These are phyloP conservation scores for Meloidogyne floridensis DNA, from an alignment of 1,140 invertebrate species.

Conservation along the genomic window DNA sequence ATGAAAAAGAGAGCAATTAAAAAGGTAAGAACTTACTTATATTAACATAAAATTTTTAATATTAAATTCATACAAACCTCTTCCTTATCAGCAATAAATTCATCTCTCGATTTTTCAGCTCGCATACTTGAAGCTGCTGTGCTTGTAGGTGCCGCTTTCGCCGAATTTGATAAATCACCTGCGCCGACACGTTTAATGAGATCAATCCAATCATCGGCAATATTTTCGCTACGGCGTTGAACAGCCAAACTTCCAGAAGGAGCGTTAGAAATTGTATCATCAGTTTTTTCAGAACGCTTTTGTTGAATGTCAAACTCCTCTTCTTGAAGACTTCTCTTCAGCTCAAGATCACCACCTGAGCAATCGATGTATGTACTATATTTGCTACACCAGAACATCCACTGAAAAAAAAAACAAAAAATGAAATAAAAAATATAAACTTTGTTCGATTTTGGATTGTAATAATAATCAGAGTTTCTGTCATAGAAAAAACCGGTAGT, in stretches of 20 bases:
- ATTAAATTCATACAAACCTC: background rate
- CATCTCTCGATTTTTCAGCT: background rate
- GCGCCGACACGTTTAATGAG: background rate
- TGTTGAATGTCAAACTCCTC: slow-evolving; percentile 18
- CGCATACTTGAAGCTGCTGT: background rate
- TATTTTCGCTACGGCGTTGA: background rate
- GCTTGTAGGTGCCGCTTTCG: background rate
- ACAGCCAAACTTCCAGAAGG: slow-evolving; percentile 5
- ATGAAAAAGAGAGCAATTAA: too few relatives aligned
- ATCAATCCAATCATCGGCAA: background rate
- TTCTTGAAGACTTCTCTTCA: slow-evolving; percentile 56
- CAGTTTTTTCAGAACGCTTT: background rate
- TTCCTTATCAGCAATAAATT: background rate
- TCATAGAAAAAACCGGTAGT: slow-evolving; percentile 85
- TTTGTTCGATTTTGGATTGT: slow-evolving; percentile 17
- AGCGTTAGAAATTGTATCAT: background rate
- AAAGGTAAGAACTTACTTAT: too few relatives aligned
- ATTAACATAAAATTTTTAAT: background rate
- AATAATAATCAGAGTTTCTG: slow-evolving; percentile 52
- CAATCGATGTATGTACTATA: slow-evolving; percentile 75
- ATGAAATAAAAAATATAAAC: background rate
- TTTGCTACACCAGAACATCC: slow-evolving; percentile 89
- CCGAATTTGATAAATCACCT: background rate
- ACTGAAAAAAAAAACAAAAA: slow-evolving; percentile 70
- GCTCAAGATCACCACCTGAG: slow-evolving; percentile 48